Evolutionary conservation across 2,888 invertebrate species (phyloP), one percentile per base, ranked within the genome.

Genomic region (Tiphia femorata): DNA sequence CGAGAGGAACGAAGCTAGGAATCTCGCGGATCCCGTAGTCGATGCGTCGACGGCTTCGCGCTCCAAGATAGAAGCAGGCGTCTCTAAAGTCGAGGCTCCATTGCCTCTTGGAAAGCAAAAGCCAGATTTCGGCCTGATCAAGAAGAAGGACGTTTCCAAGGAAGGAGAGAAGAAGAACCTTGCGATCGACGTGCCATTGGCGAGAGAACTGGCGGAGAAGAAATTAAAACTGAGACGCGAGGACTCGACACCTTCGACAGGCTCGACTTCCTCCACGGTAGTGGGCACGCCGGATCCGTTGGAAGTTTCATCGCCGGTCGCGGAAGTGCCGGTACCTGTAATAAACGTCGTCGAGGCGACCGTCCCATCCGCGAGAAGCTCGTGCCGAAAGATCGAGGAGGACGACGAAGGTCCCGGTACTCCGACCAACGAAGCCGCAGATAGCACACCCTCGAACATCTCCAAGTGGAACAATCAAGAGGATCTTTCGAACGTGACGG

Each of bases 381-480:
- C 30, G 12, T 10, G 7, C 10, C 41, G 6, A 37, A 20, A 10
- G 37, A 7, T 44, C 12, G 67, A 68, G 1, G 72, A 73, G 4
- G 72, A 72, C 0, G 62, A 69, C 23, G 74, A 74, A 30, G 72
- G 67, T 21, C 72, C 72, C 12, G 63, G 53, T 40, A 83, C 75
- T 30, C 82, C 73, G 38, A 84, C 75, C 38, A 82, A 70, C 60
- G 81, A 76, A 52, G 67, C 64, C 53, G 30, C 62, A 4, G 62
- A 70, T n/a, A 14, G 60, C 10, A 53, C 62, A 7, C 7, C 62
- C 3, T 35, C 58, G 1, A 76, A 62, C 16, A 77, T 82, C 6
- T 67, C 76, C 12, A 80, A 79, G 48, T 83, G 83, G 81, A 60
- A 60, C 20, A 78, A 79, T 10, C 72, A 67, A 5, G 72, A 73